Evolutionary conservation across 2,797 vertebrate genomes (phyloP), one percentile per base, ranked within the genome.

Genomic region (Botia almorhae): DNA sequence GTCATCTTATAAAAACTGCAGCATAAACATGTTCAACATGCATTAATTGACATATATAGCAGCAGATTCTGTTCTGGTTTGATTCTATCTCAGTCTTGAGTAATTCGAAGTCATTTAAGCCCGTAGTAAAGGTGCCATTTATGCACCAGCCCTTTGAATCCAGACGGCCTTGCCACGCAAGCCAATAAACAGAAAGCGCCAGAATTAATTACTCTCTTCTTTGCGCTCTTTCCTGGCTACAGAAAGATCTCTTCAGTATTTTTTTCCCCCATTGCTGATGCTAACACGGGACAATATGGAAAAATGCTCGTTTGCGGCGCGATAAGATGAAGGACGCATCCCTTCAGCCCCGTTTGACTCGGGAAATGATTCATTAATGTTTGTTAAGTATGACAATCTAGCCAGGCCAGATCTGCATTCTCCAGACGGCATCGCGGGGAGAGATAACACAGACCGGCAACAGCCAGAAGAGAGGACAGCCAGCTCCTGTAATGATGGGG

Each of bases 311-410:
- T 94, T 94, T 94, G 93, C 94, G 79, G 88, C 67, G 90, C 82
- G 93, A 94, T 95, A 94, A 94, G 92, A 94, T 93, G 93, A 94
- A 94, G 91, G 90, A 94, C 92, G 92, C 92, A 93, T 94, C 93
- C 92, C 93, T 94, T 94, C 94, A 93, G 94, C 92, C 92, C 92
- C 91, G 93, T 93, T 94, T 92, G 92, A 94, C 92, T 94, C 90
- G 93, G 93, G 93, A 95, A 95, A 94, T 94, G 90, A 94, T 94
- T 94, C 93, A 93, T 94, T 94, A 65, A 65, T 65, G 63, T 65
- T 65, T 65, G 63, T 65, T 65, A 39, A 39, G 93, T 94, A 94
- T 94, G 93, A 94, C 93, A 94, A 93, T 94, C 92, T 94, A 94
- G 93, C 91, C 93, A 90, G 91, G 92, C 93, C 93, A 93, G 92